Base-by-base conservation (phyloP, 1,140 invertebrate genomes). In the Danaus plexippus region DNA sequence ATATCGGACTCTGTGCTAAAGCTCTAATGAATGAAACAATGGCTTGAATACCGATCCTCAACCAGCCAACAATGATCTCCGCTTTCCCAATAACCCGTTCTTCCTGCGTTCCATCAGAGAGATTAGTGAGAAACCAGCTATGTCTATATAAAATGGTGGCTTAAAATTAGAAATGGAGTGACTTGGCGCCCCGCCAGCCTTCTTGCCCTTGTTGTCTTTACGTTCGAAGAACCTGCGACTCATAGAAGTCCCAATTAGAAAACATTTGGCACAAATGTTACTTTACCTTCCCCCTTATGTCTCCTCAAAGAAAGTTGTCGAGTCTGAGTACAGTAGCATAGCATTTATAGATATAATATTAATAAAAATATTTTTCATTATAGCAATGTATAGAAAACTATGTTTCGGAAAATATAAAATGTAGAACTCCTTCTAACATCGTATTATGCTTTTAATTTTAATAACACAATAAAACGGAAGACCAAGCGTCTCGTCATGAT, bases 1-100 rank as follows among this genome's bases (percentile, higher is more conserved):
- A 47, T 44, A 48, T 46, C 52, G 45, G 61, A 55, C 59, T 69
- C 61, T 69, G 61, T 67, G 66, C 64, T 62, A 69, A 64, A 57
- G 64, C 73, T 67, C 65, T 76, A 71, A 75, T 73, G 69, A 69
- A 67, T 56, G 67, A 77, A 66, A 75, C 75, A 71, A 76, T 67
- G 69, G 67, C 54, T 57, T 52, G 66, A 51, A 76, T 66, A 73
- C 40, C 72, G 69, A 62, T 60, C 46, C 12, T 13, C 50, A 52
- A 46, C 76, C 71, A 76, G 55, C 59, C 44, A 66, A 52, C 11
- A 46, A 41, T 57, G 71, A 72, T 18, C 72, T 40, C 64, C 52
- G 61, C 53, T 54, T 61, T 59, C 48, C 58, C 61, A 62, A 59
- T 64, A 62, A 63, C 44, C 64, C 58, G 57, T 48, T 51, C 59